Percentiles rank a stretch among this genome's conserved stretches.
phyloP scores from a whole-genome alignment of 2,888 invertebrate species.

The Prosopocoilus inquinatus region DNA sequence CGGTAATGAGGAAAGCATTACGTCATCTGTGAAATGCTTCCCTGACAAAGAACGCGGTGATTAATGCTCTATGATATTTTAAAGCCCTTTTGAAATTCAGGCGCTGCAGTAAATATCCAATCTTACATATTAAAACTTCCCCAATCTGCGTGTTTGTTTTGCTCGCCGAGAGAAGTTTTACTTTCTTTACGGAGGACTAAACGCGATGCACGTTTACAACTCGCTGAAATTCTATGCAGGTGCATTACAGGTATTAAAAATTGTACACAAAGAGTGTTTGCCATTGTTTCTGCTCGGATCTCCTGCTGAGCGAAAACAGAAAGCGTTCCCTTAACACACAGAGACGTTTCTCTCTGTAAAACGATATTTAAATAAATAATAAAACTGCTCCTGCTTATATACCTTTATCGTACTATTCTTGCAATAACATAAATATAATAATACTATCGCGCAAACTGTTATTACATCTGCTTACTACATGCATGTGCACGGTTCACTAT shows the following conservation, averaged over 20 bases:
- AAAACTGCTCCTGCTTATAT: not conserved
- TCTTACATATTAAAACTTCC: no score
- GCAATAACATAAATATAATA: no score
- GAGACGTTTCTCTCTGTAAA: not conserved
- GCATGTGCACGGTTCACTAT: no score
- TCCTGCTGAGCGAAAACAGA: not conserved
- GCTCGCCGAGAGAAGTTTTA: no score
- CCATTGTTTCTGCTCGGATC: constrained; percentile 17
- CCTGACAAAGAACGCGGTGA: no score
- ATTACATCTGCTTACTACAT: no score
- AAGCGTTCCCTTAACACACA: not conserved
- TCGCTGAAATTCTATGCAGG: constrained; percentile 25
- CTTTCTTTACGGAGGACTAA: constrained; percentile 7
- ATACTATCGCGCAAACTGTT: no score
- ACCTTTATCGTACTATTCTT: not conserved
- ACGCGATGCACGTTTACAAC: constrained; percentile 25
- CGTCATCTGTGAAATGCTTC: no score
- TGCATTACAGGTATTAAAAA: constrained; percentile 34
- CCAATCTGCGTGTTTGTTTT: no score
- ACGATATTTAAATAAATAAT: constrained; percentile 3
- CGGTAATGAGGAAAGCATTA: constrained; percentile 2
- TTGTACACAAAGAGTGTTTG: constrained; percentile 27
- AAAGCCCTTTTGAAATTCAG: no score
- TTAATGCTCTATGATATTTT: no score
- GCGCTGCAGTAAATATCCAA: no score